Evolutionary conservation across 2,888 invertebrate genomes (phyloP).

Genomic region (Cenopis cana): DNA sequence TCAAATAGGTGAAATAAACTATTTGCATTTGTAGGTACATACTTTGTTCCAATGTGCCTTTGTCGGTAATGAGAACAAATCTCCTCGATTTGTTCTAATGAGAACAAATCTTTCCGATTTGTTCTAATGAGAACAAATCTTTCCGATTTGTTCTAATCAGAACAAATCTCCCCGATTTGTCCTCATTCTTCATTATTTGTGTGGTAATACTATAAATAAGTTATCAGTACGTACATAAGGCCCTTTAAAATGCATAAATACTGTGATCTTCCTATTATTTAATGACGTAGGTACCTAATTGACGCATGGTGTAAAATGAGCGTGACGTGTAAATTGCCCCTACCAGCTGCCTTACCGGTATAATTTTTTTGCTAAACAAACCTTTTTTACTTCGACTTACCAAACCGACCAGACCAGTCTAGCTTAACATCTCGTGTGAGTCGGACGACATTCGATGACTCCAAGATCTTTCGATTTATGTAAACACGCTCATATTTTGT

Average conservation of each 20-base stretch:
- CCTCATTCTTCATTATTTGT: too few species aligned
- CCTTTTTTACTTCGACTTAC: slow-evolving; percentile 3
- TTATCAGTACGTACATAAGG: too few species aligned
- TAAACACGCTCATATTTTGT: slow-evolving; percentile 17
- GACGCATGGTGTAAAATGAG: not conserved
- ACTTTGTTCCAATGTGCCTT: too few species aligned
- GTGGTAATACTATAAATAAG: too few species aligned
- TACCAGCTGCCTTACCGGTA: slow-evolving; percentile 17
- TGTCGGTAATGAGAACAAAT: too few species aligned
- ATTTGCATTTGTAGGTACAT: too few species aligned
- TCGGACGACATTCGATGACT: slow-evolving; percentile 14
- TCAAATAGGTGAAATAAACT: too few species aligned
- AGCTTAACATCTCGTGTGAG: slow-evolving; percentile 27
- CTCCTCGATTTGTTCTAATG: too few species aligned
- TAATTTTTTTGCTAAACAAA: slow-evolving; percentile 21
- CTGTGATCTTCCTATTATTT: not conserved
- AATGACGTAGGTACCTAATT: not conserved
- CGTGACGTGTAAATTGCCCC: slow-evolving; percentile 6
- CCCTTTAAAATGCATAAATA: not conserved
- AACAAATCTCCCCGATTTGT: too few species aligned
- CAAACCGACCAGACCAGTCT: slow-evolving; percentile 17
- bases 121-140: too few species aligned
- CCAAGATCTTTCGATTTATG: slow-evolving; percentile 1
- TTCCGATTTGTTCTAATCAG: too few species aligned
- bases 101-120: too few species aligned